Base-by-base conservation (phyloP, 2,797 vertebrate genomes). In the Sebastiscus tertius region DNA sequence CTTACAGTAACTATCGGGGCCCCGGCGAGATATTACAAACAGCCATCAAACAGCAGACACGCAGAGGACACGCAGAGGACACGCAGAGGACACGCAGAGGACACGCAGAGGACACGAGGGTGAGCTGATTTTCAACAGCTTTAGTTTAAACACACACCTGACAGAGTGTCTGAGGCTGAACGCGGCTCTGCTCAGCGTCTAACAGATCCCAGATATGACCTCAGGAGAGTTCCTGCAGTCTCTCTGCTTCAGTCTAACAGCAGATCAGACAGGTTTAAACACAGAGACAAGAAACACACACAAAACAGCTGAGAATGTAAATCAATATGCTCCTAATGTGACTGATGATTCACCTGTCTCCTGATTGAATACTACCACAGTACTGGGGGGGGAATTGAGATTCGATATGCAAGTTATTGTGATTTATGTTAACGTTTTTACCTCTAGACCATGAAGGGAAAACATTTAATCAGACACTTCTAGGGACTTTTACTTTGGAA, bases 41-140 rank as follows among this genome's bases (percentile, higher is more conserved):
- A 79, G 9, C 34, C 49, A 74, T 79, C 62, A 67, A 62, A 82
- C 80, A 76, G 31, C 24, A n/a, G n/a, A n/a, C n/a, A n/a, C 16
- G 8, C 59, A 29, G 29, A n/a, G n/a, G 29, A 33, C 65, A 4
- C 39, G 34, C 16, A 34, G 33, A 34, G 29, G 22, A 26, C 65
- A 16, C 33, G 34, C 18, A 34, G 18, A 56, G 33, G 68, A 64
- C 58, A 4, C 0, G 29, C 31, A 33, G 31, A 33, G 31, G 24
- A 27, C 65, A 16, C 33, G 36, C 18, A 34, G 20, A 58, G 33
- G 68, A 64, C 59, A 4, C 0, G 26, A 72, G 63, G 68, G n/a
- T 22, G 16, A 22, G 6, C 11, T 20, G 6, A 7, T 31, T 61
- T 34, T 52, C 12, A 60, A 14, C 55, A 66, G 66, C 61, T 61